Conservation (phyloP, 1,140 invertebrate species). For the Pseudomyrmex cubaensis region DNA sequence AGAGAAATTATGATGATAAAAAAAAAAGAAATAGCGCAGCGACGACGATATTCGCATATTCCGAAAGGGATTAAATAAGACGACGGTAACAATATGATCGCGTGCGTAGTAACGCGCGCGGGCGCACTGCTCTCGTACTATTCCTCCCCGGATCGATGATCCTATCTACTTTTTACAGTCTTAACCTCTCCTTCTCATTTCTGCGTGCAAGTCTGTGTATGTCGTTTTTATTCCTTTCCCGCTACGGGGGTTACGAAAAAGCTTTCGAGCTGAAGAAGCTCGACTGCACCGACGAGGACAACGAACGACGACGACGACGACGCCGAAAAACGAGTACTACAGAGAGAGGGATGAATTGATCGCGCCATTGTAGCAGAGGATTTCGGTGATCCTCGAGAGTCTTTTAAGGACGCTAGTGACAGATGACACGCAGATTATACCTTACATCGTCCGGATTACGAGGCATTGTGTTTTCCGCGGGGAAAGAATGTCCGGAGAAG, state of each 20-base stretch:
- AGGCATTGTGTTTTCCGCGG: neutral
- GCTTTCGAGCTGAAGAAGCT: conserved; percentile 28
- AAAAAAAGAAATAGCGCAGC: neutral
- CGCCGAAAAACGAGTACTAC: conserved; percentile 31
- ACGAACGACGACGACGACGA: neutral
- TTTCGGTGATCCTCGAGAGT: conserved; percentile 40
- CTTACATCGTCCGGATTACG: conserved; percentile 41
- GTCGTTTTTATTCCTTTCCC: conserved; percentile 30
- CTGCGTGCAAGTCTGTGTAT: conserved; percentile 46
- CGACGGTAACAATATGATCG: conserved; percentile 45
- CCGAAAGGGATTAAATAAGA: conserved; percentile 23
- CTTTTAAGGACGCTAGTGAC: conserved; percentile 46
- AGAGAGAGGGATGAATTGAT: conserved; percentile 45
- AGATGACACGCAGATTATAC: conserved; percentile 55
- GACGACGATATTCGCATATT: conserved; percentile 14
- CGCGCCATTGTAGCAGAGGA: conserved; percentile 48
- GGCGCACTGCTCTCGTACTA: neutral
- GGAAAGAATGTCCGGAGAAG: neutral
- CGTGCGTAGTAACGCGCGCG: conserved; percentile 37
- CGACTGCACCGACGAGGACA: conserved; percentile 13
- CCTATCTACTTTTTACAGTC: conserved; percentile 52
- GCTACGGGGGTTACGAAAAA: neutral
- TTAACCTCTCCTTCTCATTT: conserved; percentile 36
- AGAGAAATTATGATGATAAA: conserved; percentile 15
- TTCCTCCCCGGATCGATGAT: conserved; percentile 49